Evolutionary conservation across 1,140 invertebrate species (phyloP), one percentile per base, ranked within the genome.

Genomic region (Cylas formicarius): DNA sequence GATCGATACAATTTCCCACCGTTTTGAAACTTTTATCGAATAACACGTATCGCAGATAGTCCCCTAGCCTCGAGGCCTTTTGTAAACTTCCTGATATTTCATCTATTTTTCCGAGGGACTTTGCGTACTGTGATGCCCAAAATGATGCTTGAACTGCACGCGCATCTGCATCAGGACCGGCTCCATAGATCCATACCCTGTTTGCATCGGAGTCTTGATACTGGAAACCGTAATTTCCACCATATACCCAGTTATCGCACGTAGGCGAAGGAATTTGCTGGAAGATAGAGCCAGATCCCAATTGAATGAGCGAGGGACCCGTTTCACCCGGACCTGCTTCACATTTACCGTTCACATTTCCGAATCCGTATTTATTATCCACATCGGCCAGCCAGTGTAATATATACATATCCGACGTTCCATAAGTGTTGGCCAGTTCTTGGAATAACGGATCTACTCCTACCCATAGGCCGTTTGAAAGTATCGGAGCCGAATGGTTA

Each of bases 311-410:
- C 1, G 45, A 47, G 21, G 45, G 45, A 1, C 45, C 45, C 21
- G 34, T 17, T 16, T 31, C 45, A 9, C 35, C 14, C 4, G 45
- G 45, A 3, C 45, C 45, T 11, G 35, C 10, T 41, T 33, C 31
- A 34, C 45, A 47, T 27, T 21, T 32, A 22, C 45, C 44, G 19
- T 39, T 35, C 23, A 46, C 11, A 23, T 46, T 46, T 24, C 50
- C 50, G 24, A 52, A 52, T 22, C 50, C 50, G 36, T 48, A 52
- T 7, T 32, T 29, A 17, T 52, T 52, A 19, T 52, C 50, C 4
- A 52, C 50, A 36, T 52, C 49, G 3, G 35, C 43, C 13, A 51
- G 18, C 44, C 49, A 51, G 18, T 51, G 37, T 44, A 51, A 46
- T 4, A 36, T 36, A 21, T 51, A 51, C 4, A 51, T 33, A 10